These are phyloP conservation scores for Prionace glauca DNA, from an alignment of 2,797 vertebrate genomes.

Conservation along the genomic window DNA sequence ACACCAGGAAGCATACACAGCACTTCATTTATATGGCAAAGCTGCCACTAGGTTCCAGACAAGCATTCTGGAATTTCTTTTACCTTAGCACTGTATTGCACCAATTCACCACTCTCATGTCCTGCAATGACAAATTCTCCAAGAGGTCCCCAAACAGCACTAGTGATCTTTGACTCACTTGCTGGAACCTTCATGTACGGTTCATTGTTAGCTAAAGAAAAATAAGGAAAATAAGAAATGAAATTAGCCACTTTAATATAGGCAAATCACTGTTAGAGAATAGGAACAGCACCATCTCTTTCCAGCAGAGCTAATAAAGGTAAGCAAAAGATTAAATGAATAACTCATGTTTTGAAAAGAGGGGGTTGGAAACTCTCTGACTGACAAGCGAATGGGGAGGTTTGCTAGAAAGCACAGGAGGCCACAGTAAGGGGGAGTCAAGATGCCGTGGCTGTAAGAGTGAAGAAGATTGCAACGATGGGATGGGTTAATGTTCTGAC, in stretches of 20 bases:
- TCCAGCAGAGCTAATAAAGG: background rate
- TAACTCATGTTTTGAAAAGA: background rate
- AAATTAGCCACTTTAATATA: background rate
- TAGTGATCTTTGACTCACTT: slow-evolving; percentile 89
- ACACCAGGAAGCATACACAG: background rate
- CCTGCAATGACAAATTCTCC: slow-evolving; percentile 90
- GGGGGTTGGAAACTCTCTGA: background rate
- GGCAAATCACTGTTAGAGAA: background rate
- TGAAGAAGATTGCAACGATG: background rate
- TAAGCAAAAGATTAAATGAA: background rate
- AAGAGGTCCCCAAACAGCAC: slow-evolving; percentile 90
- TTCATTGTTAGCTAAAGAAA: slow-evolving; percentile 76
- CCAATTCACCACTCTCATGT: slow-evolving; percentile 88
- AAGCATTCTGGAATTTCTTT: background rate
- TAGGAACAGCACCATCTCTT: background rate
- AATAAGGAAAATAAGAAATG: background rate
- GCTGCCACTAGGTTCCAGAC: background rate
- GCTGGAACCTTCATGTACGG: slow-evolving; percentile 84
- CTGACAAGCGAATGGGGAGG: background rate
- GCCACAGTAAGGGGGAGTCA: background rate
- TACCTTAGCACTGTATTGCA: slow-evolving; percentile 94
- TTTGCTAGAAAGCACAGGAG: background rate
- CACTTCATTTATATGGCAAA: background rate
- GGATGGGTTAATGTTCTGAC: background rate
- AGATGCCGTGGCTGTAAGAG: background rate